Evolutionary conservation across 1,140 invertebrate genomes (phyloP).

Genomic region (Drosophila biarmipes): DNA sequence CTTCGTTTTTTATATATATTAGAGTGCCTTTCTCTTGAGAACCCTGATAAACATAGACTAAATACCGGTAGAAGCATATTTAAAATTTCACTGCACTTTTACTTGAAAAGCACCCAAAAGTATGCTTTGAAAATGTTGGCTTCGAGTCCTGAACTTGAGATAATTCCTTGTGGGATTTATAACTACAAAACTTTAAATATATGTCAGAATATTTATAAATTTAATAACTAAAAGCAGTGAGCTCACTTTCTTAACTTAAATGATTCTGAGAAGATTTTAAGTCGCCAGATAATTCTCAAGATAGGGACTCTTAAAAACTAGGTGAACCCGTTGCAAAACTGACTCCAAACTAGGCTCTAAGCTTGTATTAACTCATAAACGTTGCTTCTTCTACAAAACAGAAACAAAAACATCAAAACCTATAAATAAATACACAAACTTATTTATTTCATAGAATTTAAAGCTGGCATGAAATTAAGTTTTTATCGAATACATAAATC

Average conservation of each 20-base stretch:
- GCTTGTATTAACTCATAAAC: conserved; percentile 16
- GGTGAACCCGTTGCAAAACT: conserved; percentile 5
- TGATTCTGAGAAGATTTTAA: background rate
- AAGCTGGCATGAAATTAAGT: conserved; percentile 37
- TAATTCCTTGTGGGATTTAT: too few relatives aligned
- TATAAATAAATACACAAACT: conserved; percentile 15
- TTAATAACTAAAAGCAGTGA: too few relatives aligned
- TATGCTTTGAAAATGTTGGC: too few relatives aligned
- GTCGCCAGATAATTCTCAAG: background rate
- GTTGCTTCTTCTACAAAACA: conserved; percentile 6
- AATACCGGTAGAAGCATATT: too few relatives aligned
- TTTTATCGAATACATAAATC: conserved; percentile 42
- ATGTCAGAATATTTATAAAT: too few relatives aligned
- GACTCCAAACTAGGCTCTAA: conserved; percentile 17
- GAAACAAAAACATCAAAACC: conserved; percentile 19
- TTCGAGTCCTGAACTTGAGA: too few relatives aligned
- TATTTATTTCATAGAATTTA: conserved; percentile 31
- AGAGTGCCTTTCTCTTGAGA: background rate
- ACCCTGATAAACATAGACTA: too few relatives aligned
- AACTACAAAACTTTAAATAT: too few relatives aligned
- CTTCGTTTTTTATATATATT: background rate
- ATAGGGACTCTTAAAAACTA: background rate
- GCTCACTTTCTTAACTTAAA: too few relatives aligned
- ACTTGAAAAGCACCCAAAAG: too few relatives aligned
- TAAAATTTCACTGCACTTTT: too few relatives aligned